These are phyloP conservation scores for Epinotia nisella DNA, from an alignment of 2,888 invertebrate species.

Conservation along the genomic window DNA sequence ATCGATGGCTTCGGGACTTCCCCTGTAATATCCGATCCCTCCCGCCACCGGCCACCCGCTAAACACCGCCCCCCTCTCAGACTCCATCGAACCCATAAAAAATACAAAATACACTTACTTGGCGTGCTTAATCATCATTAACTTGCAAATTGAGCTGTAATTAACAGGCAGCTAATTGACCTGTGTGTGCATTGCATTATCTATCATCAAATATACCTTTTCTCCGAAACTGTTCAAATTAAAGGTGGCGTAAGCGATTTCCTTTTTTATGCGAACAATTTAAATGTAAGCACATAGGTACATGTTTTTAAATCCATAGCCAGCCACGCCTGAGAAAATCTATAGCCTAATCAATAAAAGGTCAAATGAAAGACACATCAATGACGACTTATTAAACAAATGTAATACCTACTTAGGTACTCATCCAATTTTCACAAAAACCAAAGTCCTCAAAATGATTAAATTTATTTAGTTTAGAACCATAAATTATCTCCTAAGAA, in stretches of 20 bases:
- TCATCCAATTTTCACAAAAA: background rate
- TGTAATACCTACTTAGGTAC: background rate
- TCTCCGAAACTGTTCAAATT: slow-evolving; percentile 10
- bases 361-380: background rate
- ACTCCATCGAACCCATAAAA: slow-evolving; percentile 41
- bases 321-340: background rate
- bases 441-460: background rate
- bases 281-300: background rate
- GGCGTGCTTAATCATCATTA: slow-evolving; percentile 39
- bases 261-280: slow-evolving; percentile 7
- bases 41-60: slow-evolving; percentile 49
- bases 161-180: slow-evolving; percentile 28
- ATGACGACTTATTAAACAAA: background rate
- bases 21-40: slow-evolving; percentile 74
- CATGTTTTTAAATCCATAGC: background rate
- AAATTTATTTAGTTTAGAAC: background rate
- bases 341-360: background rate
- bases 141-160: slow-evolving; percentile 25
- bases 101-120: slow-evolving; percentile 46
- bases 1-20: slow-evolving; percentile 74
- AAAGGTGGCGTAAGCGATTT: background rate
- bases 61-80: slow-evolving; percentile 51
- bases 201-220: slow-evolving; percentile 11
- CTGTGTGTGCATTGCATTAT: slow-evolving; percentile 16
- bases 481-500: background rate